phyloP scores from a whole-genome alignment of 2,888 invertebrate genomes.

The Cephalotes varians region DNA sequence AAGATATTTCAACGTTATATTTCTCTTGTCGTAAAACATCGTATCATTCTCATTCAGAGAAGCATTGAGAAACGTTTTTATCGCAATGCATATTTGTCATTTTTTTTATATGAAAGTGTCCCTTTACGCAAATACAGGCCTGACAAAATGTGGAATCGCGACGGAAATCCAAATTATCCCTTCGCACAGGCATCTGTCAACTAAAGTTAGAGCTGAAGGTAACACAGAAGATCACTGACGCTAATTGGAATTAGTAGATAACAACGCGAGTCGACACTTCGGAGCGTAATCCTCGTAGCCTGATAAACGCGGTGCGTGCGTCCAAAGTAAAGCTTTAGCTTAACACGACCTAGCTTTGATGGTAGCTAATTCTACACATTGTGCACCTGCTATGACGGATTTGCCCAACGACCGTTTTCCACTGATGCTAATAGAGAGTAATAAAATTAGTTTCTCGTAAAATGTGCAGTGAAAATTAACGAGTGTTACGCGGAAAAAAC shows the following conservation, averaged over 20 bases:
- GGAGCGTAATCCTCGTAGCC: constrained; percentile 68
- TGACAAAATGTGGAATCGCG: background rate
- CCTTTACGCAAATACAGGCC: background rate
- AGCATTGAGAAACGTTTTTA: background rate
- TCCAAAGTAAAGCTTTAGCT: constrained; percentile 69
- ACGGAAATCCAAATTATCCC: constrained; percentile 31
- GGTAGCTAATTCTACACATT: constrained; percentile 68
- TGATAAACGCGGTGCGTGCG: constrained; percentile 71
- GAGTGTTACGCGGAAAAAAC: too few species aligned
- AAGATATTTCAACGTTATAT: background rate
- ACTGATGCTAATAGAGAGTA: background rate
- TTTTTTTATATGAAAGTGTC: constrained; percentile 6
- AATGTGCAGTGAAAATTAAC: background rate
- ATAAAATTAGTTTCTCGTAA: background rate
- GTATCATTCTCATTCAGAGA: background rate
- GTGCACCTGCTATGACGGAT: constrained; percentile 40
- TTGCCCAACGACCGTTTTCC: background rate
- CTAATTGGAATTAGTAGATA: constrained; percentile 74
- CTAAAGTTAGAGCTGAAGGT: constrained; percentile 35
- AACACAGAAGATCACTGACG: constrained; percentile 63
- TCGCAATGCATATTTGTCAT: background rate
- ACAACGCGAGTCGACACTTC: constrained; percentile 68
- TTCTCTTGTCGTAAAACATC: background rate
- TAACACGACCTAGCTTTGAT: constrained; percentile 64
- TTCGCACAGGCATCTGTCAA: constrained; percentile 14